phyloP scores from a whole-genome alignment of 2,888 invertebrate genomes.

The Carpatolechia fugitivella region DNA sequence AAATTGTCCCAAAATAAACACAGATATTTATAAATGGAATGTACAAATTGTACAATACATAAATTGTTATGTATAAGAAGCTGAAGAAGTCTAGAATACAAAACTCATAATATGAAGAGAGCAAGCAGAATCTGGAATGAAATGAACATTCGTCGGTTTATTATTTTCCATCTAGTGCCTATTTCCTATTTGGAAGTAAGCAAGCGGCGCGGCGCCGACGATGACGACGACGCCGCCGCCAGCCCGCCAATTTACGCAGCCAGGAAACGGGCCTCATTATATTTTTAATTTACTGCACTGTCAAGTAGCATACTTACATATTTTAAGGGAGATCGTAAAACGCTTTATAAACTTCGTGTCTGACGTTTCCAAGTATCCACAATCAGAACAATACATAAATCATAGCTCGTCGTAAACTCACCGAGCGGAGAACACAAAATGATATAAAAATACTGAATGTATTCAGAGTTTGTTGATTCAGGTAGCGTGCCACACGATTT shows the following conservation, averaged over 20 bases:
- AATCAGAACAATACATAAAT: constrained; percentile 33
- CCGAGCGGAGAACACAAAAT: constrained; percentile 22
- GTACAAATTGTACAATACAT: no score
- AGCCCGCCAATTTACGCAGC: background rate
- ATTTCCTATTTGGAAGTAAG: background rate
- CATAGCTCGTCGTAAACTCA: constrained; percentile 29
- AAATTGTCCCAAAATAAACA: no score
- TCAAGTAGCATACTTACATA: constrained; percentile 21
- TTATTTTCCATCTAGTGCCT: no score
- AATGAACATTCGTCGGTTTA: no score
- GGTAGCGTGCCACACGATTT: constrained; percentile 29
- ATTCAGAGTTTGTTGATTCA: constrained; percentile 30
- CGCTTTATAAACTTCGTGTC: constrained; percentile 30
- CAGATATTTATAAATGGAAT: no score
- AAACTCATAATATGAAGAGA: no score
- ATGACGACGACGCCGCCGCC: no score
- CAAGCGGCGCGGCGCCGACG: background rate
- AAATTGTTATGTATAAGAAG: no score
- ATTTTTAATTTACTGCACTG: constrained; percentile 25
- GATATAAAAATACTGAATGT: constrained; percentile 23
- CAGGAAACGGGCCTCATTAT: constrained; percentile 17
- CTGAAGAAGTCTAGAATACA: no score
- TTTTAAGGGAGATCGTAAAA: constrained; percentile 27
- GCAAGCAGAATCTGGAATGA: no score
- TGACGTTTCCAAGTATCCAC: constrained; percentile 26